Evolutionary conservation across 1,140 invertebrate species (phyloP), one percentile per base, ranked within the genome.

Genomic region (Sinonovacula constricta): DNA sequence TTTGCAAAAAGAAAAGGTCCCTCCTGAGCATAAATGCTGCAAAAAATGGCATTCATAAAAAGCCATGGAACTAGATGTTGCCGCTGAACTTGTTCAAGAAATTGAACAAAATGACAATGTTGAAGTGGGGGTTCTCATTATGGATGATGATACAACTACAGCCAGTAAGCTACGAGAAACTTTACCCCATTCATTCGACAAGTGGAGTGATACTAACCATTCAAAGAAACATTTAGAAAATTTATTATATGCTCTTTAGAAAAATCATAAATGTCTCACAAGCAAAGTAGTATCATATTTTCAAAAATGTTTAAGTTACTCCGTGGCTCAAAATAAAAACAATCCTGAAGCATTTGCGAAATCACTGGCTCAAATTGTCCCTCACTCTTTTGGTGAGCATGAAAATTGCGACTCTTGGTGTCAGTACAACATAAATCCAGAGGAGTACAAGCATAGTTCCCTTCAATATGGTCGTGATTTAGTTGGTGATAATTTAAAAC

Each of bases 101-200:
- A 78, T 69, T 60, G 57, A 75, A 39, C 39, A 45, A 45, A 30
- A 62, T 31, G 28, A 75, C 34, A 22, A 51, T 24, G 24, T 65
- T 26, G 15, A 65, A 56, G 62, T 75, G 30, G 22, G 24, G 22
- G 34, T 54, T 24, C 28, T 75, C 10, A 57, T 57, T 51, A 76
- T 76, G 72, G 63, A 76, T 65, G 72, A 76, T 60, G 72, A 76
- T 67, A 24, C 31, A 24, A 76, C 63, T 7, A 68, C 72, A 30
- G 54, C 65, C 49, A 30, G 57, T 15, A 76, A 45, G 36, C 34
- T 76, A 15, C 28, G 26, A 36, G 31, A 56, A 45, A 51, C 53
- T 22, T 15, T 67, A 7, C 7, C 39, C 24, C 22, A 28, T 45
- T 26, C 51, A 1, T 3, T 76, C 18, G 49, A 31, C 7, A 76